Conservation (phyloP, 2,797 vertebrate species). For the Bradypodion ventrale region DNA sequence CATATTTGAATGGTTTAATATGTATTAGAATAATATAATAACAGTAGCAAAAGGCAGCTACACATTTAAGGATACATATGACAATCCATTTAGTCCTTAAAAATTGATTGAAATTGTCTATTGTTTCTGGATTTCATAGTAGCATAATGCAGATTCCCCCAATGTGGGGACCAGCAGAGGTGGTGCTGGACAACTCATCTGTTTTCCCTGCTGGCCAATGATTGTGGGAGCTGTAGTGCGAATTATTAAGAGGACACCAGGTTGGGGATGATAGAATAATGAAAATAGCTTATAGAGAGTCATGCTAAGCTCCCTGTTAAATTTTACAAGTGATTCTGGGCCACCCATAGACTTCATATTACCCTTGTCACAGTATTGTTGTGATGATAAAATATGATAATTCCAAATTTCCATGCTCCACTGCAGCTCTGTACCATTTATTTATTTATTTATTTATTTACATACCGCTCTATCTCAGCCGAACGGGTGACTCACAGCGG, state of each 20-base stretch:
- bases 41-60: background rate
- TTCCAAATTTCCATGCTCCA: background rate
- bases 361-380: background rate
- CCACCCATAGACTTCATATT: background rate
- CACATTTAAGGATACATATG: fast-evolving
- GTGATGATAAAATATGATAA: background rate
- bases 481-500: too few relatives aligned
- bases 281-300: background rate
- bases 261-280: background rate
- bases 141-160: background rate
- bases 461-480: too few relatives aligned
- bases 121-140: background rate
- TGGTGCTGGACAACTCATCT: background rate
- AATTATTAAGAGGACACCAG: background rate
- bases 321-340: background rate
- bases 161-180: background rate
- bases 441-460: too few relatives aligned
- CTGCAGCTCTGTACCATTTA: too few relatives aligned
- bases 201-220: background rate
- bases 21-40: background rate
- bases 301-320: background rate
- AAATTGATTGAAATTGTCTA: background rate
- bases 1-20: background rate
- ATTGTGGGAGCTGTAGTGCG: background rate
- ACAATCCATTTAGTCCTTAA: background rate